Conservation (phyloP, 2,113 vertebrate genomes). For the Sorex araneus region DNA sequence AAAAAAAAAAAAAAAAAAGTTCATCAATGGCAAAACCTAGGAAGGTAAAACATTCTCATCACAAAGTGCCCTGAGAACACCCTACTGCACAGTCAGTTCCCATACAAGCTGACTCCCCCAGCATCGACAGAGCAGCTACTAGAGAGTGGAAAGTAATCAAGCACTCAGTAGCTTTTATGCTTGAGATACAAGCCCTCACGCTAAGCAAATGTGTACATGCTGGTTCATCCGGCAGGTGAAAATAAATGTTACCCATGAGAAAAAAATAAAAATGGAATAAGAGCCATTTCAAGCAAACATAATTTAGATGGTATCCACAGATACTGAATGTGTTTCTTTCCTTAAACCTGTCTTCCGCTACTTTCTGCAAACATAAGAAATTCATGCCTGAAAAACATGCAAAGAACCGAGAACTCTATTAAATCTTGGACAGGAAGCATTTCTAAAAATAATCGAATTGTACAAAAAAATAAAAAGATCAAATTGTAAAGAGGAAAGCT, state of each 20-base stretch:
- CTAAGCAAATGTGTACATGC: neutral
- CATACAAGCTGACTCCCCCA: neutral
- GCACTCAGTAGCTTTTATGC: neutral
- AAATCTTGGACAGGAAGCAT: neutral
- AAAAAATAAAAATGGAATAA: neutral
- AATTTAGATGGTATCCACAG: neutral
- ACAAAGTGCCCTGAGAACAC: neutral
- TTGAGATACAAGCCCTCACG: neutral
- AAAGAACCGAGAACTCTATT: conserved; percentile 16
- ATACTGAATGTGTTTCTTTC: neutral
- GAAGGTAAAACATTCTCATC: conserved; percentile 39
- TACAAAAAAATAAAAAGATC: neutral
- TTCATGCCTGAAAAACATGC: neutral
- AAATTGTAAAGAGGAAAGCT: neutral
- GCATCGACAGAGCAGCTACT: neutral
- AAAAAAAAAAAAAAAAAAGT: no score
- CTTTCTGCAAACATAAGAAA: neutral
- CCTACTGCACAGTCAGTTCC: neutral
- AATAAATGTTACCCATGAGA: conserved; percentile 2
- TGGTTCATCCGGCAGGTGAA: neutral
- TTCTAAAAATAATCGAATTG: conserved; percentile 5
- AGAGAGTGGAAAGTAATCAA: neutral
- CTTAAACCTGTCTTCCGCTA: neutral
- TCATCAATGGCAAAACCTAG: conserved; percentile 54
- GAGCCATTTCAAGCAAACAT: neutral